Evolutionary conservation across 2,888 invertebrate genomes (phyloP), one percentile per base, ranked within the genome.

Genomic region (Acronicta psi): DNA sequence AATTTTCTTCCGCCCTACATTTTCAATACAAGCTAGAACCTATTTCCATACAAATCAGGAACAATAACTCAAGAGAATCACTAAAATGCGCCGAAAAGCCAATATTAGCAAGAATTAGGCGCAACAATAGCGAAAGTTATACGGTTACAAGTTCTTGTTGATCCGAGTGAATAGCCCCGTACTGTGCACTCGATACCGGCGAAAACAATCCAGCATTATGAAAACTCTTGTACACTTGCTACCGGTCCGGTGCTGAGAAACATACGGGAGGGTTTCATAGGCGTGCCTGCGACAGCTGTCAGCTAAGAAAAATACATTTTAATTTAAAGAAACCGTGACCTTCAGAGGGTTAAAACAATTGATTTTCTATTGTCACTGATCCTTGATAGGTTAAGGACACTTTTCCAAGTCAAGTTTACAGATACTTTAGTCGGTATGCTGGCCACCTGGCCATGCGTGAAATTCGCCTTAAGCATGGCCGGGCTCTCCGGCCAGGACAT

Each of bases 121-220:
- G 34, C n/a, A 31, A 23, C 14, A 59, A 42, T 37, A 16, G 10
- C 10, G 16, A 53, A 11, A 25, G 54, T 56, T 46, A 66, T 49
- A 59, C 38, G 36, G 72, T 37, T 52, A 37, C 40, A 69, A 60
- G 56, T 65, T 56, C 43, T 36, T n/a, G 6, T 6, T 62, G 55
- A 44, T 66, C 53, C 61, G 42, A 55, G 53, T 59, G 71, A 76
- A 58, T 62, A 50, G 58, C 56, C 64, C 54, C 62, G 40, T 64
- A 77, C 63, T 72, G 64, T 67, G 75, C 74, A 69, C 69, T 69
- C 70, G 55, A 69, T 75, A 69, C 52, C 31, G 51, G 65, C 59
- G 61, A 72, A 77, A 80, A 78, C 79, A 77, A 72, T 80, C 58
- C 43, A 60, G 61, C 68, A 71, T 78, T 78, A 69, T 73, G 73